Percentiles rank a stretch among this genome's conserved stretches.
These are phyloP conservation scores for Popillia japonica DNA, from an alignment of 1,140 invertebrate species.

Conservation along the genomic window DNA sequence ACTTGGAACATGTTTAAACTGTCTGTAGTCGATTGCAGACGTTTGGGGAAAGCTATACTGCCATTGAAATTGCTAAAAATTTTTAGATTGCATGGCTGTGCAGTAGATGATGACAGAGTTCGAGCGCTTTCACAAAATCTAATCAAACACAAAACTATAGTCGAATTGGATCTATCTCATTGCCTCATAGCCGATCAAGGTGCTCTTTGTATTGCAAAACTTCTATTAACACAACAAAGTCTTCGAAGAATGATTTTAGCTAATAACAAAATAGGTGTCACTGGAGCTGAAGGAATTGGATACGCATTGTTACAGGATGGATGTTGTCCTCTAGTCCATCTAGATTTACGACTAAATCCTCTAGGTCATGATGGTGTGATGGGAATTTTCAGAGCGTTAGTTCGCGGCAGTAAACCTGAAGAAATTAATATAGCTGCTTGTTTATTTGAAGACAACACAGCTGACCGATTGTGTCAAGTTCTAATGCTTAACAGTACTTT, in stretches of 20 bases:
- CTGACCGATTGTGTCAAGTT: constrained; percentile 52
- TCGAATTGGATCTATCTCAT: constrained; percentile 57
- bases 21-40: constrained; percentile 52
- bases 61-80: constrained; percentile 51
- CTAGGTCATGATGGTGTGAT: constrained; percentile 56
- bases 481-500: constrained; percentile 55
- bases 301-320: constrained; percentile 49
- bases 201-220: constrained; percentile 56
- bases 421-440: constrained; percentile 55
- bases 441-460: constrained; percentile 52
- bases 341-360: constrained; percentile 58
- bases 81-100: constrained; percentile 53
- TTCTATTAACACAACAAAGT: constrained; percentile 48
- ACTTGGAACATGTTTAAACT: constrained; percentile 56
- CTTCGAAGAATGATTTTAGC: constrained; percentile 53
- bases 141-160: constrained; percentile 52
- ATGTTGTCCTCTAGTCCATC: constrained; percentile 49
- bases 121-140: constrained; percentile 54
- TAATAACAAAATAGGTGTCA: constrained; percentile 55
- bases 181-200: constrained; percentile 57
- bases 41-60: constrained; percentile 52
- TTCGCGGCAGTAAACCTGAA: constrained; percentile 50
- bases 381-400: constrained; percentile 55
- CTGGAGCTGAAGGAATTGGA: constrained; percentile 51
- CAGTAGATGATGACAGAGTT: constrained; percentile 52